Percentiles rank a stretch among this genome's conserved stretches.
phyloP scores from a whole-genome alignment of 2,797 vertebrate species.

The Trachops cirrhosus region DNA sequence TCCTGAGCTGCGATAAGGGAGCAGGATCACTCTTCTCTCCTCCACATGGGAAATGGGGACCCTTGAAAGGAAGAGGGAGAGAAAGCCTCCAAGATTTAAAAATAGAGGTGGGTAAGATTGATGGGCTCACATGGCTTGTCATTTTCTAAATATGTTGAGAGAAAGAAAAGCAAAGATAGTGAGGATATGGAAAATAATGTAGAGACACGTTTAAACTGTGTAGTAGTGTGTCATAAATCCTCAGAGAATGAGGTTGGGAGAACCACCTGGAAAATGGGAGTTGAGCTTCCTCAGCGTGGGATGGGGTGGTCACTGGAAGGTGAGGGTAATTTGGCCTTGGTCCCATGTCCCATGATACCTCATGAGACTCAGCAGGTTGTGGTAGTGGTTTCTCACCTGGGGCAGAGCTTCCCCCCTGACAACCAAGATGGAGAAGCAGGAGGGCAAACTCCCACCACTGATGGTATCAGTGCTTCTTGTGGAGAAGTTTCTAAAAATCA shows the following conservation, averaged over 20 bases:
- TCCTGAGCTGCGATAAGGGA: not conserved
- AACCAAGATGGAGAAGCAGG: accelerated
- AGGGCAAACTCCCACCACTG: accelerated
- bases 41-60: accelerated
- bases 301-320: not conserved
- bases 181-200: not conserved
- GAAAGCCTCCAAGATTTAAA: not conserved
- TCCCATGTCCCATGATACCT: not conserved
- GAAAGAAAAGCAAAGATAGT: not conserved
- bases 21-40: accelerated
- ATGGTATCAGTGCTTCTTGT: accelerated
- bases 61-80: not conserved
- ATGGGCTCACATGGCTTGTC: accelerated
- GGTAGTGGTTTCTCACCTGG: accelerated
- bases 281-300: accelerated
- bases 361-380: accelerated
- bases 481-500: accelerated
- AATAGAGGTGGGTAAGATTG: not conserved
- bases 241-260: accelerated
- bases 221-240: accelerated
- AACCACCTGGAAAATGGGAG: not conserved
- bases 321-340: not conserved
- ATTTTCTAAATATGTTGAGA: not conserved
- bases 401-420: accelerated
- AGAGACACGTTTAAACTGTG: not conserved